Evolutionary conservation across 2,113 vertebrate genomes (phyloP).

Genomic region (Phalacrocorax pelagicus): DNA sequence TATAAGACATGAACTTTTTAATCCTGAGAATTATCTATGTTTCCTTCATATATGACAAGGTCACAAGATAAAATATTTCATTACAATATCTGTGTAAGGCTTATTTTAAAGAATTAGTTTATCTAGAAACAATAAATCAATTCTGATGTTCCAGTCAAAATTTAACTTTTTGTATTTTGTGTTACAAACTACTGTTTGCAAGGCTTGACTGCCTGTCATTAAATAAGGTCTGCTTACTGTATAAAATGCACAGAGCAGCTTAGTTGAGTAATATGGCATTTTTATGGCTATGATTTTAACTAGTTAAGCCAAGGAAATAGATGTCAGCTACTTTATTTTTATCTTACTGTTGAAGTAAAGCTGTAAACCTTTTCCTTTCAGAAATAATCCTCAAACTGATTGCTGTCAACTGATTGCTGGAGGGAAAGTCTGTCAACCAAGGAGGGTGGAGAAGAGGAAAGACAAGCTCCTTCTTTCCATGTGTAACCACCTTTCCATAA

Average conservation of each 20-base stretch:
- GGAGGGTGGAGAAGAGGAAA: not conserved
- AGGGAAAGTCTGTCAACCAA: constrained; percentile 26
- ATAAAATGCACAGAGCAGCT: not conserved
- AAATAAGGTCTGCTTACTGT: not conserved
- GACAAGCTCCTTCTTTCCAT: not conserved
- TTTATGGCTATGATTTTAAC: constrained; percentile 27
- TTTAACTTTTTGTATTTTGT: not conserved
- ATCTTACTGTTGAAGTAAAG: constrained; percentile 27
- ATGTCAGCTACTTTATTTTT: constrained; percentile 45
- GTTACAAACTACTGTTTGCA: not conserved
- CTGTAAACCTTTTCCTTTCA: constrained; percentile 36
- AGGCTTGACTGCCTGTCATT: not conserved
- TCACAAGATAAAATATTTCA: not conserved
- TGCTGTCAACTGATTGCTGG: constrained; percentile 27
- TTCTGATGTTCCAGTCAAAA: not conserved
- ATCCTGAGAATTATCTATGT: not conserved
- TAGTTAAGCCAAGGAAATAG: constrained; percentile 23
- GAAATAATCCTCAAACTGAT: constrained; percentile 35
- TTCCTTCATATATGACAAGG: not conserved
- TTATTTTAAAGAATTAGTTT: not conserved
- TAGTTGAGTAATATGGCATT: not conserved
- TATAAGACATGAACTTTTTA: not conserved
- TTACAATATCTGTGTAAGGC: not conserved
- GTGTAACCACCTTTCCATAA: not conserved
- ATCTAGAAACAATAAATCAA: not conserved